A percentile compares a stretch with the other conserved stretches of the same genome.
Evolutionary conservation across 2,113 vertebrate species (phyloP).

Genomic region (Todiramphus chloris): DNA sequence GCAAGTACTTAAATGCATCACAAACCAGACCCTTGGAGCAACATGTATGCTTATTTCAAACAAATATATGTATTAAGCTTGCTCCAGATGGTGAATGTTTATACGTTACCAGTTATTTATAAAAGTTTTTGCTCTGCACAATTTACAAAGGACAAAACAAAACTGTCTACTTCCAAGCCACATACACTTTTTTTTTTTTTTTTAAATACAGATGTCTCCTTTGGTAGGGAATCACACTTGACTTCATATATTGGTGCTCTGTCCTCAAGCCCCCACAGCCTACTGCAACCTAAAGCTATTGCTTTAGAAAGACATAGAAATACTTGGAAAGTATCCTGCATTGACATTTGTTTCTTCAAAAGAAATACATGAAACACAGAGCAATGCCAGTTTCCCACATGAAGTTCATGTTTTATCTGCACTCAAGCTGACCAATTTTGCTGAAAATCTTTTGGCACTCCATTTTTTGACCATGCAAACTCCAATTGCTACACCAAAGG

Average conservation of each 20-base stretch:
- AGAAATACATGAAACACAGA: not conserved
- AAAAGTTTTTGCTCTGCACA: conserved; percentile 22
- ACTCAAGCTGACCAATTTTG: not conserved
- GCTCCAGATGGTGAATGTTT: conserved; percentile 44
- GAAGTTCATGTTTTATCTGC: not conserved
- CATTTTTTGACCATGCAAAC: not conserved
- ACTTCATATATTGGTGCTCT: not conserved
- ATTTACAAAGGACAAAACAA: conserved; percentile 39
- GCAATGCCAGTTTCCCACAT: not conserved
- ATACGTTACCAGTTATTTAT: conserved; percentile 36
- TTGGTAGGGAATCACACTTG: not conserved
- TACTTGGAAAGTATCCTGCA: not conserved
- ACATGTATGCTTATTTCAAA: not conserved
- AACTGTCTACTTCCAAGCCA: not conserved
- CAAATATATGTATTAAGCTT: conserved; percentile 15
- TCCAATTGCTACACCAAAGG: not conserved
- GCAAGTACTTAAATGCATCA: not conserved
- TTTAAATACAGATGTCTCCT: not conserved
- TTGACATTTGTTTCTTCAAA: not conserved
- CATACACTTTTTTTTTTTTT: not conserved
- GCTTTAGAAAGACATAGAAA: not conserved
- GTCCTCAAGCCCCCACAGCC: not conserved
- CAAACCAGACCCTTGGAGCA: conserved; percentile 8
- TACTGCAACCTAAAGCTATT: not conserved
- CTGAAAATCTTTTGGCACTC: not conserved